Conservation (phyloP, 2,113 vertebrate species). For the Bathybates hornii region DNA sequence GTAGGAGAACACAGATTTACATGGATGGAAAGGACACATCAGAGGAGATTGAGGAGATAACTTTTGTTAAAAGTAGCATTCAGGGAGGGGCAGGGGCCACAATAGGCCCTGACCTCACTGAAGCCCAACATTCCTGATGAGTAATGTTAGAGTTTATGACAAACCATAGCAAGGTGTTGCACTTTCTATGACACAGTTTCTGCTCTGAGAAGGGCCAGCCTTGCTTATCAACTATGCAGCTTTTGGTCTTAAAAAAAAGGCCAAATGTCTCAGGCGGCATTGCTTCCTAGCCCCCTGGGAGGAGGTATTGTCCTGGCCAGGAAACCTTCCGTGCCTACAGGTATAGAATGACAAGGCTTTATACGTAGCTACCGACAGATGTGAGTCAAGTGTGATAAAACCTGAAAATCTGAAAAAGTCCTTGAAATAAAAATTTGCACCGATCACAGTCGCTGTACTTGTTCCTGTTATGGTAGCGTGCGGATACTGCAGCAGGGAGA, state of each 20-base stretch:
- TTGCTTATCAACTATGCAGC: conserved; percentile 60
- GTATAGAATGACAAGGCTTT: conserved; percentile 69
- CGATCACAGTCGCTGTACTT: not conserved
- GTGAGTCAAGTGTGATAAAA: conserved; percentile 29
- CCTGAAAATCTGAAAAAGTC: conserved; percentile 5
- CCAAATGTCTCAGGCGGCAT: conserved; percentile 64
- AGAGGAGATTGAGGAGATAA: not conserved
- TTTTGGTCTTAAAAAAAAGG: conserved; percentile 49
- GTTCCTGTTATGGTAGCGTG: not conserved
- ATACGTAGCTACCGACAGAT: conserved; percentile 67
- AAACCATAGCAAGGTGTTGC: conserved; percentile 46
- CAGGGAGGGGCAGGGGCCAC: not conserved
- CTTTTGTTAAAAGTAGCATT: not conserved
- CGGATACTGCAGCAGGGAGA: not conserved
- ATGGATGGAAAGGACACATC: not conserved
- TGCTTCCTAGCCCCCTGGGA: conserved; percentile 72
- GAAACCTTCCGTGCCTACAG: conserved; percentile 65
- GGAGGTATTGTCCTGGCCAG: conserved; percentile 56
- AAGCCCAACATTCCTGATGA: conserved; percentile 47
- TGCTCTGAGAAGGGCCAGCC: conserved; percentile 48
- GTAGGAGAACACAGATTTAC: not conserved
- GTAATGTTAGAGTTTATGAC: conserved; percentile 62
- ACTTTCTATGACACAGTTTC: conserved; percentile 59
- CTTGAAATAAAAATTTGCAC: conserved; percentile 1
- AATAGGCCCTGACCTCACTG: conserved; percentile 13